A percentile compares a stretch with the other conserved stretches of the same genome.
These are phyloP conservation scores for Nycteola revayana DNA, from an alignment of 2,888 invertebrate species.

Conservation along the genomic window DNA sequence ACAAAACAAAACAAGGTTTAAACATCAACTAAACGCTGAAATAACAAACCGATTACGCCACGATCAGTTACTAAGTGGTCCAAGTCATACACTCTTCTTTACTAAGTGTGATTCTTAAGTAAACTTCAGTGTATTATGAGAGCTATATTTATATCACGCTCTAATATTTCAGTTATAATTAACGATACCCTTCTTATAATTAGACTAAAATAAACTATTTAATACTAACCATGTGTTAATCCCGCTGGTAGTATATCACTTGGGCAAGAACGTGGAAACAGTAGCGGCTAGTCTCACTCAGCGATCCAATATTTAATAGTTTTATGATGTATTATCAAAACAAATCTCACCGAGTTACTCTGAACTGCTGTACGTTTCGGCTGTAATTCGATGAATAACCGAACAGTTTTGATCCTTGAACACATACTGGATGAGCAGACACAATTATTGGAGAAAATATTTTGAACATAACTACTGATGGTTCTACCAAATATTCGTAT, in stretches of 20 bases:
- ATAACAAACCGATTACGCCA: conserved; percentile 78
- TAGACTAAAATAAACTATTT: conserved; percentile 4
- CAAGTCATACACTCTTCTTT: conserved; percentile 38
- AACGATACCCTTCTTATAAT: too few species aligned
- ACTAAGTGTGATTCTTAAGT: too few species aligned
- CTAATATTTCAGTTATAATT: too few species aligned
- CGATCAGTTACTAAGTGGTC: conserved; percentile 54
- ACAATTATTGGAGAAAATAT: too few species aligned
- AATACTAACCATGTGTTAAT: conserved; percentile 18
- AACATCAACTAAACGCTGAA: conserved; percentile 77
- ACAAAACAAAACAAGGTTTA: conserved; percentile 76
- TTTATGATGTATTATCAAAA: conserved; percentile 83
- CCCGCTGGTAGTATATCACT: conserved; percentile 49
- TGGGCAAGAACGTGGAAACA: conserved; percentile 57
- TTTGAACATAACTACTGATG: too few species aligned
- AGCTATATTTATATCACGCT: too few species aligned
- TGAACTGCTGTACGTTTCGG: conserved; percentile 72
- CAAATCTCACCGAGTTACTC: conserved; percentile 77
- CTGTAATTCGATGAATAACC: conserved; percentile 50
- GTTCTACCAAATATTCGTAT: too few species aligned
- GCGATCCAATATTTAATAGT: conserved; percentile 82
- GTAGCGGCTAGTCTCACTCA: conserved; percentile 80
- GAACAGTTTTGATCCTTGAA: conserved; percentile 59
- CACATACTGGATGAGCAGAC: too few species aligned
- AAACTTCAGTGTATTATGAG: too few species aligned